These are phyloP conservation scores for Lipophrys pholis DNA, from an alignment of 2,113 vertebrate genomes.

Conservation along the genomic window DNA sequence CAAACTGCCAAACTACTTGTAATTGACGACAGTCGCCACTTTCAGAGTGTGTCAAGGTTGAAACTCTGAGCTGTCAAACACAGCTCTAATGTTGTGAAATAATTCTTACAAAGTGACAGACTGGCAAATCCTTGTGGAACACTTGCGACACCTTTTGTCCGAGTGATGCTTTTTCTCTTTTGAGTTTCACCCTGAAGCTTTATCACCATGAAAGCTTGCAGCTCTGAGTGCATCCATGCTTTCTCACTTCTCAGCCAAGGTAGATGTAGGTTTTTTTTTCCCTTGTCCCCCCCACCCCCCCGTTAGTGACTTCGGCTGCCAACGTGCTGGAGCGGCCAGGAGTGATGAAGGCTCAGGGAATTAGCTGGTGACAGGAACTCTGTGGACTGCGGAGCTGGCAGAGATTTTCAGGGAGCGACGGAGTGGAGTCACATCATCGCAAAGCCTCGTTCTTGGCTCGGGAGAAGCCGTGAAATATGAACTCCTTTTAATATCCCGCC, in stretches of 20 bases:
- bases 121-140: not conserved
- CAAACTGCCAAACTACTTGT: not conserved
- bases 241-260: conserved; percentile 31
- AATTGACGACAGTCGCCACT: not conserved
- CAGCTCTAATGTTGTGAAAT: not conserved
- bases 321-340: conserved; percentile 13
- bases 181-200: conserved; percentile 3
- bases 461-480: conserved; percentile 73
- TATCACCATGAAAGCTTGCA: conserved; percentile 1
- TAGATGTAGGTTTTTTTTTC: conserved; percentile 33
- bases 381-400: conserved; percentile 43
- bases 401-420: conserved; percentile 3
- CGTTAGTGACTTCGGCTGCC: conserved; percentile 39
- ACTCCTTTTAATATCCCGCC: conserved; percentile 71
- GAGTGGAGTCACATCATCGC: conserved; percentile 9
- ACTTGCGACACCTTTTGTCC: not conserved
- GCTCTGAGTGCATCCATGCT: conserved; percentile 15
- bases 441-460: conserved; percentile 10
- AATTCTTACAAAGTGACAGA: not conserved
- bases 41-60: not conserved
- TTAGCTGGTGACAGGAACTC: conserved; percentile 53
- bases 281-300: too few relatives aligned
- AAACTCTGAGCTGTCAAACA: not conserved
- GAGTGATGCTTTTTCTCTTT: not conserved
- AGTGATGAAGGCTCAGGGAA: conserved; percentile 53